Base-by-base conservation (phyloP, 2,797 vertebrate genomes). In the Sitta carolinensis region DNA sequence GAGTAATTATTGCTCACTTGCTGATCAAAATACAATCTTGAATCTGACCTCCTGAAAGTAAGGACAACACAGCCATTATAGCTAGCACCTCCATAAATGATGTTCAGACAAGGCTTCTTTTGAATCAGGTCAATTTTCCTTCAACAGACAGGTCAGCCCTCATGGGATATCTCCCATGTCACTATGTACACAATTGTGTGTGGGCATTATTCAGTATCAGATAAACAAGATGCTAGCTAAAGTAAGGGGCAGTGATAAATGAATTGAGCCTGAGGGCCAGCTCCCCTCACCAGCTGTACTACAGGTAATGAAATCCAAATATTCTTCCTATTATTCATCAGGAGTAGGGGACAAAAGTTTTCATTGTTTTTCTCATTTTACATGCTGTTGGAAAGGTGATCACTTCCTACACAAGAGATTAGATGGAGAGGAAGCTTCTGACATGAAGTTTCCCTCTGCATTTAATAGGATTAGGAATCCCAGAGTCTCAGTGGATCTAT, bases 11-110 rank as follows among this genome's bases (percentile, higher is more conserved):
- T 85, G n/a, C 81, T 61, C 43, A 16, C 78, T 89, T 80, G 55
- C 66, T 90, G 67, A 50, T 90, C 57, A 88, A 78, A 94, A 79
- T 14, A 45, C 21, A 74, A 70, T 90, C 84, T 87, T 85, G 87
- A 91, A 83, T 84, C 77, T 83, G 84, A 62, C 48, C 55, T 89
- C 27, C 86, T 83, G 72, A 51, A 93, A 91, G 64, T 68, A 81
- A 66, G 47, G 70, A 63, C n/a, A 68, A 51, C 13, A 17, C 29
- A 75, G 13, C 14, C 21, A 36, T 79, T 64, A 70, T 42, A 91
- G n/a, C 26, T 14, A 45, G 4, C 16, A 50, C 22, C 7, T 67
- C 54, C 52, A 47, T 30, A 63, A 95, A 38, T 51, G 38, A 66
- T 25, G 16, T 55, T 83, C 58, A 91, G 29, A 89, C 30, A 88